Base-by-base conservation (phyloP, 2,888 invertebrate species). In the Brachylomia viminalis region DNA sequence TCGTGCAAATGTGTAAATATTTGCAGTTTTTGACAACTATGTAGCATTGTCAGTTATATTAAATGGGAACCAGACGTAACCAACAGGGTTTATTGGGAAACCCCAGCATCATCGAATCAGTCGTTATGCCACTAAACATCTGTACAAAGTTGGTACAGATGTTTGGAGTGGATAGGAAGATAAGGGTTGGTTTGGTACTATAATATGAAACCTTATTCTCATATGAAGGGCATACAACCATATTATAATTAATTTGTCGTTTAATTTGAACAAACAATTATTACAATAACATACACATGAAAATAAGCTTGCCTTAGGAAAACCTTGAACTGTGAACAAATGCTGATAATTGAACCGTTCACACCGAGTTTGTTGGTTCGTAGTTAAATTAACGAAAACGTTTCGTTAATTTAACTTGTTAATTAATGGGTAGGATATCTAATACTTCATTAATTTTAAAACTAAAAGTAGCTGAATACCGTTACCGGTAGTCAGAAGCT, bases 301-400 rank as follows among this genome's bases (percentile, higher is more conserved):
- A 75, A 69, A 74, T 54, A 13, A 85, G 52, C 70, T 65, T 78
- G 78, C 77, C 66, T 75, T 61, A 49, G 23, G 10, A 23, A 58
- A 68, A 59, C 85, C 78, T 82, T 84, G 85, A 84, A 85, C 78
- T 30, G 27, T 1, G 30, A 38, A 64, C 33, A 47, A 75, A 58
- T 27, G 27, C 61, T 65, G 80, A 80, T 80, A 84, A 83, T 71
- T 68, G 75, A 71, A 56, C 42, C 7, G 85, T 85, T 72, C 75
- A 64, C 83, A 47, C 33, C 4, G 42, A 49, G 45, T 67, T 27
- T 49, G 27, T 71, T 20, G 42, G 30, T 75, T 75, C 70, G n/a
- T 49, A 23, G 42, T 6, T 56, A 58, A 74, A 74, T 30, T 79
- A 72, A 73, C 38, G 20, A 23, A 79, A 66, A n/a, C n/a, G n/a